Base-by-base conservation (phyloP, 2,888 invertebrate species). In the Ophonus ardosiacus region DNA sequence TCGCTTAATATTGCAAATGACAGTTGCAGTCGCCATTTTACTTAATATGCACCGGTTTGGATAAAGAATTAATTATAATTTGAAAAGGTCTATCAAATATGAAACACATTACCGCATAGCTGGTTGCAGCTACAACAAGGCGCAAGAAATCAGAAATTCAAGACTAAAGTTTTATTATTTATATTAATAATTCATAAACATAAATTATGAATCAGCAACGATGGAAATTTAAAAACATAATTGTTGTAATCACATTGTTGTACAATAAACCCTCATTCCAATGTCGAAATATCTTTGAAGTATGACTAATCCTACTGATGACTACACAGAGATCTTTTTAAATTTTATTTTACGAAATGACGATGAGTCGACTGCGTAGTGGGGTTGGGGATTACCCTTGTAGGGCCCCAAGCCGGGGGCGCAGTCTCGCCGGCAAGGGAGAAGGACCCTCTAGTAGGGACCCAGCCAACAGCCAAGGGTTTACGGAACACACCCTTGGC, bases 301-400 rank as follows among this genome's bases (percentile, higher is more conserved):
- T 68, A 74, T 74, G 71, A 74, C 13, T 74, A 74, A 74, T 74
- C 71, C 43, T 15, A 63, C 63, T 68, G 68, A 68, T 68, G 68
- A 68, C 68, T 68, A 43, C 1, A 18, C 71, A 43, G 43, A 40
- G 71, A 74, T 74, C 71, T 74, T 74, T 74, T 74, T 74, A 74
- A 74, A 74, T 74, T 74, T 74, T 74, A 74, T 74, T 74, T 74
- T 74, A 43, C 18, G 43, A 43, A 74, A 74, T 74, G 68, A 68
- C 38, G 21, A 18, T 18, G 31, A 68, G 31, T 68, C 68, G 68
- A 15, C 6, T n/a, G 1, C 38, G 63, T 38, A 24, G 17, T 15
- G 71, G 71, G 71, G 40, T 74, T 43, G 40, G 13, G 71, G 71
- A 74, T 74, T 74, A 74, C 71, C 71, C 71, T 74, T 0, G 71